These are phyloP conservation scores for Oceanodroma leucorhoa DNA, from an alignment of 2,797 vertebrate genomes.

Conservation along the genomic window DNA sequence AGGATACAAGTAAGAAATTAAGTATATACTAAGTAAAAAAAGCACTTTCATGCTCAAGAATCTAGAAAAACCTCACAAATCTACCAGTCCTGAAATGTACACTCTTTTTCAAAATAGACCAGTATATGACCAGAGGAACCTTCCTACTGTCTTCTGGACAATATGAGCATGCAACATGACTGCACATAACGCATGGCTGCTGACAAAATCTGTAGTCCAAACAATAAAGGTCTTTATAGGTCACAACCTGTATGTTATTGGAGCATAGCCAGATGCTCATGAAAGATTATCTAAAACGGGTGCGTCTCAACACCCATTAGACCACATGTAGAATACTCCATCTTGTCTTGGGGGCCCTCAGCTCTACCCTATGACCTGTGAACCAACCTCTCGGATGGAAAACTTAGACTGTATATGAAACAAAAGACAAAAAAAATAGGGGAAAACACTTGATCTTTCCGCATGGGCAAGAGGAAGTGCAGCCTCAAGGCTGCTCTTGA, in stretches of 20 bases:
- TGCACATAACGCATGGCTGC: not conserved
- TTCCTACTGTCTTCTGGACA: not conserved
- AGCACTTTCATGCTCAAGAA: not conserved
- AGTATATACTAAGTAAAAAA: not conserved
- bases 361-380: not conserved
- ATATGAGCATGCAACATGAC: not conserved
- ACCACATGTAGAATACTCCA: accelerated
- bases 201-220: not conserved
- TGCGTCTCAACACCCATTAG: not conserved
- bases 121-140: not conserved
- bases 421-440: not conserved
- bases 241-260: not conserved
- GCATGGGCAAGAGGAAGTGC: not conserved
- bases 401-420: not conserved
- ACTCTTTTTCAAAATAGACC: not conserved
- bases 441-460: not conserved
- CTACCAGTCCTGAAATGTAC: not conserved
- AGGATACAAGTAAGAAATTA: not conserved
- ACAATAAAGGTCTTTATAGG: not conserved
- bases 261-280: not conserved
- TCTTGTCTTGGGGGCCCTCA: not conserved
- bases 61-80: not conserved
- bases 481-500: not conserved
- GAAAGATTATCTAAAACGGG: not conserved
- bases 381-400: not conserved